A percentile compares a stretch with the other conserved stretches of the same genome.
Conservation (phyloP, 2,888 invertebrate species). For the Eupsilia transversa region DNA sequence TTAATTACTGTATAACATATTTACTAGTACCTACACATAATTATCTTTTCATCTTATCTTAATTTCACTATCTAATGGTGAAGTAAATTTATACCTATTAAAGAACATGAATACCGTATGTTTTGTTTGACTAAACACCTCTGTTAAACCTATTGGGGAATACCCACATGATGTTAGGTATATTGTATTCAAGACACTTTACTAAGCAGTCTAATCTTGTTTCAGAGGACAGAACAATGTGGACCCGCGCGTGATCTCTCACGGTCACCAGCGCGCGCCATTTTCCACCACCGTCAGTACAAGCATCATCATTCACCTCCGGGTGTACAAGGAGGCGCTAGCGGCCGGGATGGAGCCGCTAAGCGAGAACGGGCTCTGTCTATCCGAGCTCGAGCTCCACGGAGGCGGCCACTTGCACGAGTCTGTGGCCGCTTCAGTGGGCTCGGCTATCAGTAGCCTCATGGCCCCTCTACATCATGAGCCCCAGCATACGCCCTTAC, state of each 20-base stretch:
- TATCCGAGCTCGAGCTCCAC: conserved; percentile 93
- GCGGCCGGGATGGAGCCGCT: conserved; percentile 93
- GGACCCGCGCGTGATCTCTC: conserved; percentile 57
- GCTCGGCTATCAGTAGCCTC: conserved; percentile 89
- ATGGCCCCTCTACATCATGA: conserved; percentile 90
- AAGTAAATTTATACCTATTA: conserved; percentile 3
- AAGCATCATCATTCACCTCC: conserved; percentile 89
- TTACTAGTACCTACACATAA: conserved; percentile 3
- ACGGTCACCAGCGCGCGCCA: conserved; percentile 68
- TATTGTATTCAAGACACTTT: not conserved
- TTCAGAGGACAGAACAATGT: conserved; percentile 64
- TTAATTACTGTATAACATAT: not conserved
- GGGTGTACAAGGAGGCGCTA: conserved; percentile 91
- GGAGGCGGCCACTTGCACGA: conserved; percentile 88
- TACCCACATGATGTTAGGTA: not conserved
- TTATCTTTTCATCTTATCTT: conserved; percentile 33
- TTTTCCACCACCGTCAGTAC: conserved; percentile 66
- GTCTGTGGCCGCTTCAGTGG: conserved; percentile 89
- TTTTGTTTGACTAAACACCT: not conserved
- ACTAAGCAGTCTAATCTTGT: conserved; percentile 36
- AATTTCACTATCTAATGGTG: conserved; percentile 30
- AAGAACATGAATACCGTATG: not conserved
- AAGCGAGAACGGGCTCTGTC: conserved; percentile 93
- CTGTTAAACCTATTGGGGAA: not conserved
- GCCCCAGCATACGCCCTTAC: conserved; percentile 90